Percentiles rank a stretch among this genome's conserved stretches.
Evolutionary conservation across 2,797 vertebrate species (phyloP).

Genomic region (Scyliorhinus canicula): DNA sequence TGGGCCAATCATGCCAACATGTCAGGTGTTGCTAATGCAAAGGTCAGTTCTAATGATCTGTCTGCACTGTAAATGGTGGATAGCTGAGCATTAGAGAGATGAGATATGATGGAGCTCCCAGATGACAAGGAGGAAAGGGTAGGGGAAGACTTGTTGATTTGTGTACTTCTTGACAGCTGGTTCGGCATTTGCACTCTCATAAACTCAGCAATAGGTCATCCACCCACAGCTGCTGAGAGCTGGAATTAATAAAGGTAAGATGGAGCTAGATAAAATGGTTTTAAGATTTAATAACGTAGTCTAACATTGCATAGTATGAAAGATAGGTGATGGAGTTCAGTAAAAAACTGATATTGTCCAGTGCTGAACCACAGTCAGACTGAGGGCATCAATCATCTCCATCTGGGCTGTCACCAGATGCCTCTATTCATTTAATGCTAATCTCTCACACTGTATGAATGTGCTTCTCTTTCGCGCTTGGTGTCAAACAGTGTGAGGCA

Average conservation of each 20-base stretch:
- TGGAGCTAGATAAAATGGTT: background rate
- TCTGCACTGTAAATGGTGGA: background rate
- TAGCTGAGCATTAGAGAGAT: too few relatives aligned
- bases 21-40: background rate
- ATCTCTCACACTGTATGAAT: background rate
- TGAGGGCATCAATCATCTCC: background rate
- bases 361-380: background rate
- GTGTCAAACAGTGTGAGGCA: background rate
- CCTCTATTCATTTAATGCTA: background rate
- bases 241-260: background rate
- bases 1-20: background rate
- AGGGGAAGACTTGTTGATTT: background rate
- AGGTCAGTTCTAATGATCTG: background rate
- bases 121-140: background rate
- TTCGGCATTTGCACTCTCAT: background rate
- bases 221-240: background rate
- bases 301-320: background rate
- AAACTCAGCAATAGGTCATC: background rate
- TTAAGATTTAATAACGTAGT: background rate
- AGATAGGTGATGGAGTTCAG: background rate
- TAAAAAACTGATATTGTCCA: constrained; percentile 4
- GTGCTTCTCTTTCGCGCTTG: background rate
- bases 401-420: background rate
- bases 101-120: background rate
- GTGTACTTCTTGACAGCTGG: background rate